These are phyloP conservation scores for Lasiommata megera DNA, from an alignment of 2,888 invertebrate genomes.

Conservation along the genomic window DNA sequence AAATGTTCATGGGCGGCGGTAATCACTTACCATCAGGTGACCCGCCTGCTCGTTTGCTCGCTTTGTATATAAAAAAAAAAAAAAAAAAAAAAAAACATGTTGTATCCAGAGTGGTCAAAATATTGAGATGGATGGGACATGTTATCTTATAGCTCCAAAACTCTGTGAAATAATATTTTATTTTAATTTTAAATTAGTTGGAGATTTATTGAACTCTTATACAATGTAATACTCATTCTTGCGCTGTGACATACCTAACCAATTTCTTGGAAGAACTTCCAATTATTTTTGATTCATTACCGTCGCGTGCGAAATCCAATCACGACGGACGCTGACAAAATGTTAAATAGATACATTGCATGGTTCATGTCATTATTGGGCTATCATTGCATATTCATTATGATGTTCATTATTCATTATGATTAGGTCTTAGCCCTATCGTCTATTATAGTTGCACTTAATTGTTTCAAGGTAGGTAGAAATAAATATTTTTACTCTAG, in stretches of 20 bases:
- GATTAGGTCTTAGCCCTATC: neutral
- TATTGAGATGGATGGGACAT: no score
- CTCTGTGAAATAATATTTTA: no score
- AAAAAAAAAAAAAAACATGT: no score
- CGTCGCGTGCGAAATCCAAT: constrained; percentile 17
- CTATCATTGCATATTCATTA: constrained; percentile 6
- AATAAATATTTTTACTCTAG: no score
- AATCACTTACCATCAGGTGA: no score
- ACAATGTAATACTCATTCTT: neutral
- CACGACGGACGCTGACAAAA: constrained; percentile 8
- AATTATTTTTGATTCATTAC: constrained; percentile 20
- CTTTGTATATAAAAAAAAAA: no score
- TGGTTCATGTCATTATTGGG: neutral
- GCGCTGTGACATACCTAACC: constrained; percentile 26
- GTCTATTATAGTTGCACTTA: neutral
- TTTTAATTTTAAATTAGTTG: neutral
- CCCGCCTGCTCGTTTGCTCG: no score
- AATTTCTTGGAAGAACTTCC: constrained; percentile 27
- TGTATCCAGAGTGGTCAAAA: no score
- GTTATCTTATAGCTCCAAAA: no score
- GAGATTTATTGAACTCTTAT: neutral
- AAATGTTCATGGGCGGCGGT: no score
- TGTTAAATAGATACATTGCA: constrained; percentile 10
- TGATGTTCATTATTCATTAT: neutral
- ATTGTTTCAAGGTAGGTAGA: neutral